phyloP scores from a whole-genome alignment of 2,888 invertebrate species.

The Colostygia pectinataria region DNA sequence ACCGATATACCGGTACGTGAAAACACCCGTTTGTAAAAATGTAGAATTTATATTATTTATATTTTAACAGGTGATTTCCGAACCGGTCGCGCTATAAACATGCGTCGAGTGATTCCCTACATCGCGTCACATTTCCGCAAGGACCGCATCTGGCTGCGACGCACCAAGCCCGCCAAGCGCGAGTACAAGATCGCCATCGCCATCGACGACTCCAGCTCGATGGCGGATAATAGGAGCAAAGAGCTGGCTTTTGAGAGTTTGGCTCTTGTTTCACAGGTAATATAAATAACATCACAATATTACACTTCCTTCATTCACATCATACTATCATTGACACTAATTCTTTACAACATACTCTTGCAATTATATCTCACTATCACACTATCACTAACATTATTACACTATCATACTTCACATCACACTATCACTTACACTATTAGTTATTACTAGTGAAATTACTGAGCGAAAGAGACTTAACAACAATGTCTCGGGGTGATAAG shows the following conservation, averaged over 20 bases:
- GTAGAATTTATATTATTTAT: neutral
- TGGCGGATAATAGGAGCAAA: conserved; percentile 95
- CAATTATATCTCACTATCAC: too few species aligned
- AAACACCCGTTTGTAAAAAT: too few species aligned
- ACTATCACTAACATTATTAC: too few species aligned
- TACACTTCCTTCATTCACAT: too few species aligned
- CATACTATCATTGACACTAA: too few species aligned
- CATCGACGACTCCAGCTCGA: conserved; percentile 96
- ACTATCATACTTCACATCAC: too few species aligned
- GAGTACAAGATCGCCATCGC: conserved; percentile 98
- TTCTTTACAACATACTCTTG: too few species aligned
- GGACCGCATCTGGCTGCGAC: conserved; percentile 98
- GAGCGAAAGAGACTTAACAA: too few species aligned
- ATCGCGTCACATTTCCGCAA: conserved; percentile 99
- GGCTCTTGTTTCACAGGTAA: conserved; percentile 90
- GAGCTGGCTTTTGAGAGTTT: conserved; percentile 97
- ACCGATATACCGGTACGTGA: too few species aligned
- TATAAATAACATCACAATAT: neutral
- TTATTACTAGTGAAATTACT: too few species aligned
- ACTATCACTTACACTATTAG: too few species aligned
- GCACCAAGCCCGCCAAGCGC: conserved; percentile 97
- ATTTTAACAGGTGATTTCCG: conserved; percentile 91
- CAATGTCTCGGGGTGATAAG: too few species aligned
- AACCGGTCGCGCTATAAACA: conserved; percentile 98
- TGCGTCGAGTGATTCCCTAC: conserved; percentile 98